phyloP scores from a whole-genome alignment of 2,113 vertebrate genomes.

The Helogale parvula region DNA sequence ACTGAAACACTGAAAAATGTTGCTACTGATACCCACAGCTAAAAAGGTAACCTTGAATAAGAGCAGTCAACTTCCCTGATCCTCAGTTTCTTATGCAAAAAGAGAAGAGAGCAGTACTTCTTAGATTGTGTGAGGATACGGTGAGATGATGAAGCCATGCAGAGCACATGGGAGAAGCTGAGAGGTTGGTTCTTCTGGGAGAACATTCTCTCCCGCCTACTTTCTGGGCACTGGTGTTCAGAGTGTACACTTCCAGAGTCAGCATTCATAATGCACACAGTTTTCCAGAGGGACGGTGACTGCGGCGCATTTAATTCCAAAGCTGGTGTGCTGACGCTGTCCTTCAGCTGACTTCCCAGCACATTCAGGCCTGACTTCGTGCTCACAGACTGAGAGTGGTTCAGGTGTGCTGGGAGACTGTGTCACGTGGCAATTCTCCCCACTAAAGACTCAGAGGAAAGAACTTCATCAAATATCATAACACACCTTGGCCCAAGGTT shows the following conservation, averaged over 20 bases:
- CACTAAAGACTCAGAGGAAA: not conserved
- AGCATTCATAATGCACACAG: not conserved
- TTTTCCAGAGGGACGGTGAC: not conserved
- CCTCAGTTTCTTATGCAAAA: not conserved
- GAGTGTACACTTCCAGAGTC: not conserved
- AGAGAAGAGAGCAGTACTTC: not conserved
- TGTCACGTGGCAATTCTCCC: not conserved
- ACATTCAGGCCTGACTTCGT: not conserved
- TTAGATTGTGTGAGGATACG: not conserved
- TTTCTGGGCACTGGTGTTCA: not conserved
- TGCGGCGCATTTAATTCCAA: not conserved
- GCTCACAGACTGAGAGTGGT: no score
- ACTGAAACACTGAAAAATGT: constrained; percentile 28
- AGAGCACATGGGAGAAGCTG: not conserved
- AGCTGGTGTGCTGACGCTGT: not conserved
- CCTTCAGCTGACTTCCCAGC: not conserved
- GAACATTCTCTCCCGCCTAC: not conserved
- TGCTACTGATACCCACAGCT: not conserved
- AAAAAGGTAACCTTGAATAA: not conserved
- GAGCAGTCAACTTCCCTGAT: not conserved
- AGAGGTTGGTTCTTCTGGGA: not conserved
- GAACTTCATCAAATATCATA: not conserved
- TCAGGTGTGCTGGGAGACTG: not conserved
- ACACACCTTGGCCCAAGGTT: not conserved
- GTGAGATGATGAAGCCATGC: not conserved